Evolutionary conservation across 2,888 invertebrate genomes (phyloP), one percentile per base, ranked within the genome.

Genomic region (Aphidoletes aphidimyza): DNA sequence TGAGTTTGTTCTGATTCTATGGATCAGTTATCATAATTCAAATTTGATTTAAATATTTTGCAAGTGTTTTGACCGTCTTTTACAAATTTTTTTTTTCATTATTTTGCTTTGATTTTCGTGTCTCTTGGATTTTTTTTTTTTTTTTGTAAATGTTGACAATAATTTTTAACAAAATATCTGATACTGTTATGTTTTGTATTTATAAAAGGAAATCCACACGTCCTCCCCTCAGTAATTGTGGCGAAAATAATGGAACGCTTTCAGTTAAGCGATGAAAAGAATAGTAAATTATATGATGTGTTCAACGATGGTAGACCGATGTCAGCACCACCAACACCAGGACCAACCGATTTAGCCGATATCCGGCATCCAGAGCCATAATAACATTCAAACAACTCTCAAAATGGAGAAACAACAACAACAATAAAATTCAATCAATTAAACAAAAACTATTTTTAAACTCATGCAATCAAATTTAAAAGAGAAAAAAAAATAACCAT

Each of bases 221-320:
- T 93, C 91, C 94, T 93, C 89, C 94, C 95, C 86, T 95, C 95
- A 88, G 93, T 93, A 89, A 95, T 95, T 91, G 95, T 95, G 89
- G 94, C 94, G 89, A 95, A 95, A 89, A 95, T 95, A 87, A 94
- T 95, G 92, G 93, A 94, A 87, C 92, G 94, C 85, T 92, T 93
- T 86, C 91, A 93, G 86, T 91, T 92, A 86, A 92, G 92, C 87
- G 92, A 93, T 86, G 91, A 91, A 36, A 91, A 91, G 86, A 91
- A 88, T 30, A 88, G 88, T n/a, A 87, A 88, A 69, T 88, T 88
- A 85, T 87, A 86, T 49, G 81, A 84, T 84, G n/a, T 83, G 26
- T 22, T 78, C 37, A 78, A 78, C 22, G 78, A 42, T 17, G 34
- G 49, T n/a, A 49, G 83, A 42, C 85, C 85, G 36, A 54, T 83